Evolutionary conservation across 2,113 vertebrate species (phyloP), one percentile per base, ranked within the genome.

Genomic region (Aythya baeri): DNA sequence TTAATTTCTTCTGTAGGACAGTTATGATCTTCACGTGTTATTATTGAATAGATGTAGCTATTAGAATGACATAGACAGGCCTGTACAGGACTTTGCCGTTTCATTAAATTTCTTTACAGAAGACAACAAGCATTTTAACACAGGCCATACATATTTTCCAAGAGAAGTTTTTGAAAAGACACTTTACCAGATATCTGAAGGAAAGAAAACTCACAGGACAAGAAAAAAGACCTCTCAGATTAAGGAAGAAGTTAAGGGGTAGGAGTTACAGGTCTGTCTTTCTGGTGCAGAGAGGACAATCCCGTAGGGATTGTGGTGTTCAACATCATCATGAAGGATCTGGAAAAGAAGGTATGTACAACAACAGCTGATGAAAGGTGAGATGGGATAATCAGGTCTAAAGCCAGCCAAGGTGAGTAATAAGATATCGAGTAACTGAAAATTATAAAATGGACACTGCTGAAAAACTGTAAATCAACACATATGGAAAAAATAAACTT

Each of bases 111-210:
- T 38, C 17, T 67, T 58, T 25, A 71, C 32, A 63, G 27, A 81
- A 94, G 44, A 54, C 36, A 78, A 74, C 21, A 81, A 44, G 31
- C 6, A 81, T 61, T 80, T 89, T 77, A 86, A 81, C 57, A 55
- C 4, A 61, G 20, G 18, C 8, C 72, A 62, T 26, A 44, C 7
- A 2, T 18, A 50, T 29, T 93, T 72, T 72, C 20, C 50, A 83
- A 74, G 15, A 22, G 15, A 68, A 7, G 7, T 80, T 68, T 63
- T 55, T 61, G 25, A 80, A 13, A 59, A 83, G 75, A 7, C 50
- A 59, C 27, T 79, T 27, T 43, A 25, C 27, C 27, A 67, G 63
- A 34, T 13, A 22, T 13, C 52, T 88, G 29, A 59, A 52, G 49
- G 21, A 88, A 76, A 76, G 13, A 57, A 49, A 34, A 36, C 16